Evolutionary conservation across 2,888 invertebrate species (phyloP), one percentile per base, ranked within the genome.

Genomic region (Xestia c-nigrum): DNA sequence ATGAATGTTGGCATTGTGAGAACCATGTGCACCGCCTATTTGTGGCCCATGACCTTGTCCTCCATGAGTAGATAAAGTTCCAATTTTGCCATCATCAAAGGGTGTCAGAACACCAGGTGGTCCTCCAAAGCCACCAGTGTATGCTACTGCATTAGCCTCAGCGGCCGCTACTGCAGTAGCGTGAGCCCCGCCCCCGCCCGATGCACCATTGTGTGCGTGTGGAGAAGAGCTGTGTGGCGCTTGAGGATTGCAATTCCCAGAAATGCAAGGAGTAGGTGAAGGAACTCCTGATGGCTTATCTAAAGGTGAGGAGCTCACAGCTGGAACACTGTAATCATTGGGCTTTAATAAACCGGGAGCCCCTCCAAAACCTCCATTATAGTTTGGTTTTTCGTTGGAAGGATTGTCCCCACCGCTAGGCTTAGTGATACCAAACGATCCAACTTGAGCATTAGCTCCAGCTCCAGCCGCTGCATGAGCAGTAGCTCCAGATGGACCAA

Each of bases 41-140:
- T 87, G 86, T 70, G 84, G 47, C 46, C 84, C 87, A 72, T 83
- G 74, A 46, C 47, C 38, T 31, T 74, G 52, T 70, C 74, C 86
- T 67, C 76, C 83, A 68, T 59, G 38, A 4, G 69, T n/a, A 69
- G 81, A 75, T 67, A 74, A 52, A 67, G 74, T 69, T 66, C 78
- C 84, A 21, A 85, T 57, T 90, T 94, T 95, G 47, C 93, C 93
- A 76, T 89, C 88, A 72, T 96, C 95, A 80, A 91, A 93, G 2
- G 96, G 95, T 87, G 92, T 92, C 10, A 96, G 85, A 21, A 96
- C 76, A n/a, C 96, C 96, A 46, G 96, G 94, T 66, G 96, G 95
- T 47, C 96, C 96, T 57, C 96, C 95, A 85, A 96, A 96, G 24
- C 96, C 95, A 72, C 95, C 96, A 24, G 93, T 90, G 81, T 96